These are phyloP conservation scores for Clavelina lepadiformis DNA, from an alignment of 23 tunicate genomes.

Conservation along the genomic window DNA sequence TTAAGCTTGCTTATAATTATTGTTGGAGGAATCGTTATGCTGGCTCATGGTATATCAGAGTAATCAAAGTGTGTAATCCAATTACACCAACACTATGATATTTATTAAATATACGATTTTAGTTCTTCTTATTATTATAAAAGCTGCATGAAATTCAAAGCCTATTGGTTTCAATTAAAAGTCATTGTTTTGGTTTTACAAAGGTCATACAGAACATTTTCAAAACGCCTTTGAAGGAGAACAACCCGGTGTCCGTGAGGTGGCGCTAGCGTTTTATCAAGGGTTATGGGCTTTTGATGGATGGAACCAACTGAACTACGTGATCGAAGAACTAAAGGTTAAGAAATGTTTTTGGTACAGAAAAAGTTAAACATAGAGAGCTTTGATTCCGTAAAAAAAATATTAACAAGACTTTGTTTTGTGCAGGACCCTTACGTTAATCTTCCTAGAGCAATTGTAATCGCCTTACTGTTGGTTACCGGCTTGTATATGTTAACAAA, in stretches of 20 bases:
- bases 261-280: slow-evolving; percentile 67
- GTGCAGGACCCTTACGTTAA: slow-evolving; percentile 46
- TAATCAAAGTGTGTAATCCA: background rate
- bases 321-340: slow-evolving; percentile 64
- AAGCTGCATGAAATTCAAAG: no score
- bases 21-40: slow-evolving; percentile 78
- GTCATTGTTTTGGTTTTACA: background rate
- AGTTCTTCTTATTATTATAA: no score
- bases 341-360: no score
- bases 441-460: slow-evolving; percentile 53
- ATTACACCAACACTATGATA: background rate
- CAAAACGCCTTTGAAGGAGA: slow-evolving; percentile 31
- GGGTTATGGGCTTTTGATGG: slow-evolving; percentile 80
- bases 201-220: slow-evolving; percentile 55
- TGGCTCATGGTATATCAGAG: slow-evolving; percentile 52
- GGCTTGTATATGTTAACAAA: slow-evolving; percentile 66
- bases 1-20: slow-evolving; percentile 74
- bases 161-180: no score
- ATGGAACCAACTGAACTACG: slow-evolving; percentile 72
- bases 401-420: background rate
- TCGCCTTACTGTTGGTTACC: slow-evolving; percentile 60
- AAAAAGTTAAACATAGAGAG: no score
- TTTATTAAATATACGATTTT: background rate
- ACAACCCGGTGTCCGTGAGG: slow-evolving; percentile 37
- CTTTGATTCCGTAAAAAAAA: background rate